These are phyloP conservation scores for Mythimna pallens DNA, from an alignment of 2,888 invertebrate genomes.

Conservation along the genomic window DNA sequence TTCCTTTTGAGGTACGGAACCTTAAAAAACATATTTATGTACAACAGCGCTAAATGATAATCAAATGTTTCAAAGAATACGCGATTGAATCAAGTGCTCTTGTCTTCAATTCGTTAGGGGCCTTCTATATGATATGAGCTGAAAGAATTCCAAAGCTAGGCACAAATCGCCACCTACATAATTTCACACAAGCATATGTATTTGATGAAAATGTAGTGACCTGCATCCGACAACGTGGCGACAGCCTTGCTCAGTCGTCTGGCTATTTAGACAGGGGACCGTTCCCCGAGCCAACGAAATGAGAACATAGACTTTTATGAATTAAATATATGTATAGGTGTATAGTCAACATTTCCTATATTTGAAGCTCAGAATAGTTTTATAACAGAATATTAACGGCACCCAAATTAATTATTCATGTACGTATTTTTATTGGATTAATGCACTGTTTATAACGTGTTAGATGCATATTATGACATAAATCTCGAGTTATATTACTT, in stretches of 20 bases:
- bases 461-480: conserved; percentile 10
- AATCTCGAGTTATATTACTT: conserved; percentile 37
- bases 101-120: neutral
- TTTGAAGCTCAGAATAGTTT: conserved; percentile 17
- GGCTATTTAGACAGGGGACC: neutral
- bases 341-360: neutral
- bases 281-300: conserved; percentile 6
- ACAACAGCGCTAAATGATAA: too few species aligned
- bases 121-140: neutral
- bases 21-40: too few species aligned
- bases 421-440: conserved; percentile 26
- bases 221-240: conserved; percentile 1
- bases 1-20: too few species aligned
- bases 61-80: too few species aligned
- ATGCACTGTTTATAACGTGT: conserved; percentile 25
- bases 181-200: neutral
- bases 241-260: conserved; percentile 15
- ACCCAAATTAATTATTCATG: conserved; percentile 11
- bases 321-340: neutral
- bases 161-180: neutral
- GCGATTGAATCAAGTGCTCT: neutral
- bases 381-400: conserved; percentile 20
- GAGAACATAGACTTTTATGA: neutral
- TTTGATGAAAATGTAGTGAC: neutral
- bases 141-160: neutral